phyloP scores from a whole-genome alignment of 2,113 vertebrate species.

The Azemiops feae region DNA sequence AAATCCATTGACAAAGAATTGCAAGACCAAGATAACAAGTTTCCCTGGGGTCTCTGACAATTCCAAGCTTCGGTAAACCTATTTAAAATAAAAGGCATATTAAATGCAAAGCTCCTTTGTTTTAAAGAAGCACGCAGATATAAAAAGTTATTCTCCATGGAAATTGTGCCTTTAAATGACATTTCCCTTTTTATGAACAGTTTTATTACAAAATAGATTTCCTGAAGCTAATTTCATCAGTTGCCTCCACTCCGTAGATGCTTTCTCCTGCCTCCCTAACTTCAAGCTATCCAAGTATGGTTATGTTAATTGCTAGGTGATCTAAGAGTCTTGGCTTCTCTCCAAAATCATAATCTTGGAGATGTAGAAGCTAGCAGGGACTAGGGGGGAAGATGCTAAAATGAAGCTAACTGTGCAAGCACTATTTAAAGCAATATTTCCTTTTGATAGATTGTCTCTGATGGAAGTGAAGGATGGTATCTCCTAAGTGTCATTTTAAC shows the following conservation, averaged over 20 bases:
- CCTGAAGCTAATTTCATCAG: conserved; percentile 56
- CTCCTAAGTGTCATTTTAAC: conserved; percentile 69
- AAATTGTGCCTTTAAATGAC: conserved; percentile 64
- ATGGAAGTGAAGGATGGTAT: conserved; percentile 64
- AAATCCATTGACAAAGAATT: background rate
- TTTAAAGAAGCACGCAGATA: conserved; percentile 51
- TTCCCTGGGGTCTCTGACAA: conserved; percentile 22
- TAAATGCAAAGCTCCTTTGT: background rate
- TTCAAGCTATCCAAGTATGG: conserved; percentile 51
- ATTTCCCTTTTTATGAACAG: conserved; percentile 66
- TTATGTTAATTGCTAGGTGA: conserved; percentile 62
- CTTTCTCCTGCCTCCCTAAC: conserved; percentile 40
- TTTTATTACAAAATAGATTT: conserved; percentile 69
- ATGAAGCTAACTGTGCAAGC: conserved; percentile 44
- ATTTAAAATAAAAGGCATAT: conserved; percentile 48
- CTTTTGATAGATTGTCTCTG: conserved; percentile 65
- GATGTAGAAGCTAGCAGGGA: conserved; percentile 35
- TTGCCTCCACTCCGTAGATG: conserved; percentile 41
- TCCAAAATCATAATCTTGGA: conserved; percentile 44
- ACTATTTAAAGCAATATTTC: conserved; percentile 64
- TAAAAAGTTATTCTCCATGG: conserved; percentile 62
- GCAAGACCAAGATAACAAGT: conserved; percentile 17
- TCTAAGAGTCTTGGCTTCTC: conserved; percentile 36
- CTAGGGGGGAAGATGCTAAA: conserved; percentile 32
- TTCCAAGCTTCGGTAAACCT: conserved; percentile 35